A percentile compares a stretch with the other conserved stretches of the same genome.
These are phyloP conservation scores for Rhimphoctona megacephalus DNA, from an alignment of 2,888 invertebrate species.

Conservation along the genomic window DNA sequence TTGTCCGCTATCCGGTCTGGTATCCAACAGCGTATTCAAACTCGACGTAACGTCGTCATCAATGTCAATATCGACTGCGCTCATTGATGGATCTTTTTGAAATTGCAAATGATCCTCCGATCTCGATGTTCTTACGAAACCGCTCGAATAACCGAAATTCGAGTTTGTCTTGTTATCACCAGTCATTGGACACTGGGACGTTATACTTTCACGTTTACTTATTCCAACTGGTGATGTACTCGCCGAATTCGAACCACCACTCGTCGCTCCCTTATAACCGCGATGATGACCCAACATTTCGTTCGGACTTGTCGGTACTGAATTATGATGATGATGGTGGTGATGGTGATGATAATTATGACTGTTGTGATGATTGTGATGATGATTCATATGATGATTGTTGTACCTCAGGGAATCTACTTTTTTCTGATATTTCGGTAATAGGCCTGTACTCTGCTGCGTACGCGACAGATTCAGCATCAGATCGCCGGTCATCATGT, in stretches of 20 bases:
- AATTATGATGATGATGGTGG: constrained; percentile 87
- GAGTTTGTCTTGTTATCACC: constrained; percentile 72
- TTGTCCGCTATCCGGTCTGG: constrained; percentile 87
- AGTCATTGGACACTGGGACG: constrained; percentile 71
- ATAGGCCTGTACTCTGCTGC: constrained; percentile 88
- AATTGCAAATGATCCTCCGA: constrained; percentile 96
- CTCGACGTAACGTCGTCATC: constrained; percentile 98
- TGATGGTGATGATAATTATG: constrained; percentile 85
- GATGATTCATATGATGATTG: constrained; percentile 87
- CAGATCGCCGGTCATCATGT: constrained; percentile 99
- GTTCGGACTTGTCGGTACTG: constrained; percentile 90
- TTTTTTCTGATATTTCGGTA: constrained; percentile 88
- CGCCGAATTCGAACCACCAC: constrained; percentile 85
- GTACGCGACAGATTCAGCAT: constrained; percentile 96
- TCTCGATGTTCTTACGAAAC: constrained; percentile 94
- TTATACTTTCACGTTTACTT: constrained; percentile 85
- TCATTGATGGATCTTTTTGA: constrained; percentile 92
- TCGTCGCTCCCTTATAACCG: constrained; percentile 78
- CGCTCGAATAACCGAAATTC: constrained; percentile 82
- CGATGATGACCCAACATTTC: constrained; percentile 88
- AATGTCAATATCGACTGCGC: constrained; percentile 95
- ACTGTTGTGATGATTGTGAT: constrained; percentile 85
- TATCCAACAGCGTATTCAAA: constrained; percentile 95
- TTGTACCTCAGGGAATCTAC: constrained; percentile 86
- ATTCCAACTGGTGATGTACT: constrained; percentile 86